Evolutionary conservation across 2,113 vertebrate species (phyloP).

Genomic region (Chelonoidis abingdonii): DNA sequence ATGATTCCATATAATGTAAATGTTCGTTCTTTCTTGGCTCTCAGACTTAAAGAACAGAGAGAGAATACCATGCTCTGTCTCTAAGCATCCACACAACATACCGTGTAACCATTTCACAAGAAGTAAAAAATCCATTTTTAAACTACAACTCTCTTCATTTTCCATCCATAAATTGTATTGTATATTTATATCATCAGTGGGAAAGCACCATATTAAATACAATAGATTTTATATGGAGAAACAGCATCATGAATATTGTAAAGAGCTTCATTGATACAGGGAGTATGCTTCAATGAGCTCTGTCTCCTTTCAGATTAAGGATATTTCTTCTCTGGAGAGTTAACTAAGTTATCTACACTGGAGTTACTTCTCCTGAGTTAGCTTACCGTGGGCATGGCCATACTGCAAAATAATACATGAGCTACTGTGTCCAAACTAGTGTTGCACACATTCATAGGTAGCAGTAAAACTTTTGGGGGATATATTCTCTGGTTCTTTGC

Average conservation of each 20-base stretch:
- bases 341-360: not conserved
- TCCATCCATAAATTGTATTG: not conserved
- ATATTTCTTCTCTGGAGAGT: not conserved
- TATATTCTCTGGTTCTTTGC: not conserved
- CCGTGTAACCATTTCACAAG: not conserved
- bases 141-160: not conserved
- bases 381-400: not conserved
- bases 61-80: not conserved
- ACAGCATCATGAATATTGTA: fast-evolving
- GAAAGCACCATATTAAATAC: fast-evolving
- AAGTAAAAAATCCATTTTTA: not conserved
- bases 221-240: not conserved
- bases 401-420: not conserved
- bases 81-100: not conserved
- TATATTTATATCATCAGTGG: not conserved
- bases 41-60: not conserved
- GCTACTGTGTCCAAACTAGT: not conserved
- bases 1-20: not conserved
- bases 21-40: slow-evolving; percentile 24
- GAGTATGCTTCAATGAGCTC: not conserved
- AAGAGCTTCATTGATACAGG: not conserved
- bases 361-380: not conserved
- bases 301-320: fast-evolving
- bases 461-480: fast-evolving
- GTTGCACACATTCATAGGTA: not conserved